Base-by-base conservation (phyloP, 2,113 vertebrate genomes). In the Stigmatopora argus region DNA sequence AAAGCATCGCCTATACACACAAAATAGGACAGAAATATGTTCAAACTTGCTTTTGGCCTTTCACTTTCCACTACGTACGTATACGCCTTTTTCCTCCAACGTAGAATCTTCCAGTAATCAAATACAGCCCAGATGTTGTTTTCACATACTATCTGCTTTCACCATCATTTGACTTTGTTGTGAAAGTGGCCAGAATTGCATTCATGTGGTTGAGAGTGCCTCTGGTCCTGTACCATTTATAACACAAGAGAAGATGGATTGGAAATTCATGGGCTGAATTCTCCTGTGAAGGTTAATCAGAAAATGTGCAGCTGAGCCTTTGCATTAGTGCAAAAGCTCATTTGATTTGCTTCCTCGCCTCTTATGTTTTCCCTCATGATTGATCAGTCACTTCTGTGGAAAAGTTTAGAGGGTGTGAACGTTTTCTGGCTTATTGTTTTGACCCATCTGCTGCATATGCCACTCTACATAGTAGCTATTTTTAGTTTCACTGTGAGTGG, bases 41-140 rank as follows among this genome's bases (percentile, higher is more conserved):
- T 60, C 64, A 69, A 61, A 55, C 67, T 70, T 21, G 35, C 60
- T 44, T 35, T 60, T 48, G 26, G 45, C 63, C 45, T 0, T 0
- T 19, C 62, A 52, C 41, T 60, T 49, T 18, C 2, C 2, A 18
- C 21, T 31, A 31, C 8, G 12, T 31, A 31, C 8, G 12, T 11
- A 11, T 21, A 3, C 51, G 35, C 34, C 12, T 63, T 70, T 58
- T 59, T 59, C 73, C 70, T 79, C 66, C 70, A 67, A 70, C 66
- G 59, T 80, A 65, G 68, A 74, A 53, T 70, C 69, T 59, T 82
- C 68, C 7, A 34, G 67, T 48, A 71, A 81, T 86, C 75, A 81
- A 78, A 80, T 74, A 77, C 69, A 45, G 71, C 74, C 73, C 84
- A 83, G 83, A 85, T 87, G 80, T 86, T 78, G 67, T 49, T 75